These are phyloP conservation scores for Intellagama lesueurii DNA, from an alignment of 2,797 vertebrate genomes.

Conservation along the genomic window DNA sequence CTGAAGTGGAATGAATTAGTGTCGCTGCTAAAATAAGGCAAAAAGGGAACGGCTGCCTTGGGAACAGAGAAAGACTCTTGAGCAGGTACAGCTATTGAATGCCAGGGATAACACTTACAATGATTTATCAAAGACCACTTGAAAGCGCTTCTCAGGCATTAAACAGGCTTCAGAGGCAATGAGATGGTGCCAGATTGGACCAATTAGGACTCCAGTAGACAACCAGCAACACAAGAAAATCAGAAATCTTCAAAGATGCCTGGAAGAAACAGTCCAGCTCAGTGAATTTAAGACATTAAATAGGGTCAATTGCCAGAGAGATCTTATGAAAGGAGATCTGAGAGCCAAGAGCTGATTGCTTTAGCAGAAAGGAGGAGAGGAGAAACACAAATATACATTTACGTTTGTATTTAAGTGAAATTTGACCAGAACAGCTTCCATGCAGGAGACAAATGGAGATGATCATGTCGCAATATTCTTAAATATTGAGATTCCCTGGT, in stretches of 20 bases:
- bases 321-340: background rate
- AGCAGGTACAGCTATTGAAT: conserved; percentile 82
- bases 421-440: background rate
- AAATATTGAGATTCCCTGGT: background rate
- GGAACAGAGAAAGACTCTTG: conserved; percentile 73
- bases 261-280: background rate
- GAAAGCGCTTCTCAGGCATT: conserved; percentile 89
- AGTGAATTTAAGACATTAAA: conserved; percentile 9
- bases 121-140: conserved; percentile 92
- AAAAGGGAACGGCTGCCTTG: conserved; percentile 80
- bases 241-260: conserved; percentile 64
- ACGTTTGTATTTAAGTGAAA: background rate
- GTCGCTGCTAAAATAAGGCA: conserved; percentile 76
- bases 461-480: background rate
- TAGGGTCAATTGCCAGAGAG: conserved; percentile 13
- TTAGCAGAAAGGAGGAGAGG: background rate
- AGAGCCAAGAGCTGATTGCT: background rate
- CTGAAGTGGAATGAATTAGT: conserved; percentile 80
- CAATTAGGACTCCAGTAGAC: conserved; percentile 66
- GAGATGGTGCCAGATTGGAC: conserved; percentile 67
- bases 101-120: conserved; percentile 83
- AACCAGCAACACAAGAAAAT: conserved; percentile 43
- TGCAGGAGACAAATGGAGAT: background rate
- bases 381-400: background rate
- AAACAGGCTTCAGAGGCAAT: conserved; percentile 83